These are phyloP conservation scores for Cebidichthys violaceus DNA, from an alignment of 2,113 vertebrate genomes.

Conservation along the genomic window DNA sequence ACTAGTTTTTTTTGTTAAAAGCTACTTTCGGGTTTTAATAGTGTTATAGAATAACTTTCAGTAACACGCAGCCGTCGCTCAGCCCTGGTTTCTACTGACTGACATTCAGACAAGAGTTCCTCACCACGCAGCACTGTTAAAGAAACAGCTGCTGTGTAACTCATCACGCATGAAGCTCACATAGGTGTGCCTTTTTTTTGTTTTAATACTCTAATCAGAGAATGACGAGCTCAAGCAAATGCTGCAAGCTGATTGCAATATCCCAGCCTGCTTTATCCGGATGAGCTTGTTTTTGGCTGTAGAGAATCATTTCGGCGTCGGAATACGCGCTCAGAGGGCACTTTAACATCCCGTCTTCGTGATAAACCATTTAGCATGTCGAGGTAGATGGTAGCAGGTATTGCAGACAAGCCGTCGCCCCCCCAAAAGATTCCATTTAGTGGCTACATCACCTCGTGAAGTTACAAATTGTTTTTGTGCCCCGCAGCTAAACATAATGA, in stretches of 20 bases:
- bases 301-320: conserved; percentile 10
- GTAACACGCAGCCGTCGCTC: too few species aligned
- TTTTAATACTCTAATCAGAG: conserved; percentile 14
- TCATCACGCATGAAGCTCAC: conserved; percentile 11
- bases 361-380: conserved; percentile 67
- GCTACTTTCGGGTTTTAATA: neutral
- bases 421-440: conserved; percentile 71
- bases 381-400: conserved; percentile 51
- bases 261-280: conserved; percentile 3
- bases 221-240: conserved; percentile 30
- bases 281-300: conserved; percentile 40
- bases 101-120: too few species aligned
- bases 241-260: conserved; percentile 32
- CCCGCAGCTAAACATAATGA: conserved; percentile 75
- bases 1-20: neutral
- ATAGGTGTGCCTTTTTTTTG: neutral
- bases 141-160: too few species aligned
- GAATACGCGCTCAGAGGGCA: conserved; percentile 23
- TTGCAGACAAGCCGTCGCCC: conserved; percentile 36
- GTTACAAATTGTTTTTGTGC: conserved; percentile 80
- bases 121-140: too few species aligned
- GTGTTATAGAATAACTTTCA: neutral
- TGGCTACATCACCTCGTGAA: conserved; percentile 69
- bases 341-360: conserved; percentile 54
- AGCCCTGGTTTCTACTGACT: too few species aligned